Base-by-base conservation (phyloP, 1,140 invertebrate genomes). In the Sitophilus oryzae region DNA sequence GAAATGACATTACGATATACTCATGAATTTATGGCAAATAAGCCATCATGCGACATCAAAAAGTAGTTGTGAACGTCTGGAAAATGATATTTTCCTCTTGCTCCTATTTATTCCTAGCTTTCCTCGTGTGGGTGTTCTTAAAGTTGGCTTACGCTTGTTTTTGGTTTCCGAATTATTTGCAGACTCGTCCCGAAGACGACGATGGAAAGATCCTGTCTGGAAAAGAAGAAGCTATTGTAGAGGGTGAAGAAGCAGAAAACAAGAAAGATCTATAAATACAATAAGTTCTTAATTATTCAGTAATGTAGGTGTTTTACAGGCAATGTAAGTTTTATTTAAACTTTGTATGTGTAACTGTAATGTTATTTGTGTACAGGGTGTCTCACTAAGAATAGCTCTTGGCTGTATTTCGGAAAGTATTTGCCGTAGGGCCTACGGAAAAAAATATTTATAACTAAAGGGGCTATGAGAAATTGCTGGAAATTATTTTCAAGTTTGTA, bases 61-160 rank as follows among this genome's bases (percentile, higher is more conserved):
- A 77, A 72, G 71, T 80, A 18, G 69, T 72, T 18, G 72, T 79
- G 36, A 74, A 80, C 60, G 61, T 78, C 20, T 68, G 74, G 54
- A 76, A 73, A 59, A 79, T 81, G 77, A 60, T 77, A 3, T 71
- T 70, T 45, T 74, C 76, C 1, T 73, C 75, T 20, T 61, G 68
- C 41, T 71, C 74, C 0, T 81, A 78, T 63, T 61, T 80, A 51
- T 69, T 67, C 9, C 63, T 81, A 5, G 79, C 77, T 9, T 73
- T 73, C 18, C 68, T 73, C 2, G 73, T 71, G 21, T 80, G 78
- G 76, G 62, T 80, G 8, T 74, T 80, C 20, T 59, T 80, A 3
- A 71, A 77, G 43, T 66, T 84, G 58, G 61, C 82, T n/a, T 77
- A 79, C 62, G 81, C 81, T 1, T 82, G 81, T 59, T 81, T 84